Conservation (phyloP, 37 sponge, comb jelly and placozoan genomes). For the Halichondria panicea region DNA sequence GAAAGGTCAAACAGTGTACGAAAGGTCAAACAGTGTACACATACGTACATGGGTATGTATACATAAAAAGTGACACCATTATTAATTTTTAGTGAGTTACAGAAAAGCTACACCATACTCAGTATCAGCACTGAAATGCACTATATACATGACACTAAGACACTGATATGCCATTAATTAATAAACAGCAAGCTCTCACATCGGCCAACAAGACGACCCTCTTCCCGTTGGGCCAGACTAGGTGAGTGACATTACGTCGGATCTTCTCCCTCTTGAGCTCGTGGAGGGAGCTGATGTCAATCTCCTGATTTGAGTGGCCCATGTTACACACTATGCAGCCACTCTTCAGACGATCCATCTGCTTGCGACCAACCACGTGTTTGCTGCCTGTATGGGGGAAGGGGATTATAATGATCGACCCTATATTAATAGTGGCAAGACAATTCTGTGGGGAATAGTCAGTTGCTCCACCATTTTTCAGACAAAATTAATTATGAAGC, state of each 20-base stretch:
- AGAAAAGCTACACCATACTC: neutral
- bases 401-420: too few species aligned
- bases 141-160: too few species aligned
- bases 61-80: neutral
- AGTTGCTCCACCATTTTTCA: too few species aligned
- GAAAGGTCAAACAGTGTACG: neutral
- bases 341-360: constrained; percentile 76
- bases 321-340: constrained; percentile 88
- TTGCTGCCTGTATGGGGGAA: constrained; percentile 76
- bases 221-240: constrained; percentile 74
- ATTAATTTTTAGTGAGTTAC: neutral
- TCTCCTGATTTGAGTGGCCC: constrained; percentile 91
- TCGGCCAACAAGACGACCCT: constrained; percentile 78
- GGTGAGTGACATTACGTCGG: constrained; percentile 62
- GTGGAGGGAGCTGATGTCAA: constrained; percentile 69
- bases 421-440: too few species aligned
- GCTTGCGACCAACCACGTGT: constrained; percentile 70
- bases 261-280: constrained; percentile 61
- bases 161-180: neutral
- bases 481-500: too few species aligned
- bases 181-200: constrained; percentile 34
- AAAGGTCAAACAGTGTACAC: neutral
- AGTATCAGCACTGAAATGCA: neutral
- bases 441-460: too few species aligned
- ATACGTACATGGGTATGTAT: neutral